A percentile compares a stretch with the other conserved stretches of the same genome.
These are phyloP conservation scores for Chloromyia formosa DNA, from an alignment of 2,888 invertebrate genomes.

Conservation along the genomic window DNA sequence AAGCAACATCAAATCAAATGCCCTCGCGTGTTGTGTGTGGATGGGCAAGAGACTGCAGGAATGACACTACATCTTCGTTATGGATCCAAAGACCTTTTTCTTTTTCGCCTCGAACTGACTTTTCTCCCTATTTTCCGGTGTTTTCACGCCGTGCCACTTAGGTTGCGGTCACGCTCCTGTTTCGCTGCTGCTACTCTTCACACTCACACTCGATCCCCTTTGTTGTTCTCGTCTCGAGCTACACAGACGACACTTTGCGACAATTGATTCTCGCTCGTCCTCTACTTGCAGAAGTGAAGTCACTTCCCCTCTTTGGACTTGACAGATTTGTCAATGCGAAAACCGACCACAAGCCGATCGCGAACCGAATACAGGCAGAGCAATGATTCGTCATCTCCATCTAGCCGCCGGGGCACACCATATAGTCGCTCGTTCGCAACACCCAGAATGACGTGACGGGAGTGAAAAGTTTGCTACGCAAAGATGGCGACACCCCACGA, in stretches of 20 bases:
- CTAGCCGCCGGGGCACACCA: too few relatives aligned
- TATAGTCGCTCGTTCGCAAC: conserved; percentile 3
- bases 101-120: neutral
- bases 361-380: too few relatives aligned
- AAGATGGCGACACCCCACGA: conserved; percentile 36
- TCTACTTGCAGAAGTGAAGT: conserved; percentile 18
- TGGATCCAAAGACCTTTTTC: conserved; percentile 32
- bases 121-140: too few relatives aligned
- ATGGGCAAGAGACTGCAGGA: too few relatives aligned
- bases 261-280: conserved; percentile 31
- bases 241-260: conserved; percentile 19
- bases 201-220: too few relatives aligned
- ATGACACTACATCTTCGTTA: conserved; percentile 48
- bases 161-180: neutral
- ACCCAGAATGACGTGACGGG: conserved; percentile 29
- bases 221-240: too few relatives aligned
- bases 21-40: too few relatives aligned
- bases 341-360: conserved; percentile 16
- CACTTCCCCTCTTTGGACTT: conserved; percentile 18
- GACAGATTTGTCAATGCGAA: conserved; percentile 38
- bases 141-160: too few relatives aligned
- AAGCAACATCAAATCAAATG: too few relatives aligned
- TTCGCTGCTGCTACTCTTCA: too few relatives aligned
- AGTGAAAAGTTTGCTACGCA: conserved; percentile 23
- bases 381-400: too few relatives aligned